Evolutionary conservation across 2,113 vertebrate species (phyloP).

Genomic region (Ctenodactylus gundi): DNA sequence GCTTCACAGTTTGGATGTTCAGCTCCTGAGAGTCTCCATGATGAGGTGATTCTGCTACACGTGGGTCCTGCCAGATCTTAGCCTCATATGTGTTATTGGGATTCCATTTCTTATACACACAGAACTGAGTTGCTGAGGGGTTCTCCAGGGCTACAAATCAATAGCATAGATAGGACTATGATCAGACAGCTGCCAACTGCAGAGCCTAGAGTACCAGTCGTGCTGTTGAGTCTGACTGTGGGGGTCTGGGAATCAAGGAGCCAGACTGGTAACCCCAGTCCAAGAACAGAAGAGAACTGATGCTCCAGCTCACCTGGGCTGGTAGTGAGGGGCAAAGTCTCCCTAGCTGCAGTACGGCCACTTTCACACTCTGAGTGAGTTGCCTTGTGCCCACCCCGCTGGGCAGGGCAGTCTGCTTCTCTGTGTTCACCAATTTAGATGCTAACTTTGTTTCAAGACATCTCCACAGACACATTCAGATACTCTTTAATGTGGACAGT

Average conservation of each 20-base stretch:
- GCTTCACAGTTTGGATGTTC: not conserved
- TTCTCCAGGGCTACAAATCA: too few species aligned
- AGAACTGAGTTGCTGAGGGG: too few species aligned
- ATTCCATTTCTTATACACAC: too few species aligned
- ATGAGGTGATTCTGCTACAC: not conserved
- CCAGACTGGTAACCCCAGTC: too few species aligned
- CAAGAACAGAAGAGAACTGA: not conserved
- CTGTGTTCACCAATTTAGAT: not conserved
- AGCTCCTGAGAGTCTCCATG: rapidly evolving
- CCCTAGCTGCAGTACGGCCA: rapidly evolving
- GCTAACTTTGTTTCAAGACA: not conserved
- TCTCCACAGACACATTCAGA: not conserved
- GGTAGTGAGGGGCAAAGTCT: rapidly evolving
- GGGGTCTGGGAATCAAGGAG: too few species aligned
- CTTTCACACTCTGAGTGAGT: not conserved
- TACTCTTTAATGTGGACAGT: not conserved
- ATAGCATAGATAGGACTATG: not conserved
- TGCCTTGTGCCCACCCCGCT: not conserved
- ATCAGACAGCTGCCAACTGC: not conserved
- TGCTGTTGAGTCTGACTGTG: not conserved
- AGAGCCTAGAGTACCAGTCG: rapidly evolving
- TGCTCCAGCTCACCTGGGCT: not conserved
- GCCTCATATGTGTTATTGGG: too few species aligned
- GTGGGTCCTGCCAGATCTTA: too few species aligned
- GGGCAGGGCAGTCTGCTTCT: not conserved